A percentile compares a stretch with the other conserved stretches of the same genome.
Evolutionary conservation across 2,113 vertebrate genomes (phyloP).

Genomic region (Uria aalge): DNA sequence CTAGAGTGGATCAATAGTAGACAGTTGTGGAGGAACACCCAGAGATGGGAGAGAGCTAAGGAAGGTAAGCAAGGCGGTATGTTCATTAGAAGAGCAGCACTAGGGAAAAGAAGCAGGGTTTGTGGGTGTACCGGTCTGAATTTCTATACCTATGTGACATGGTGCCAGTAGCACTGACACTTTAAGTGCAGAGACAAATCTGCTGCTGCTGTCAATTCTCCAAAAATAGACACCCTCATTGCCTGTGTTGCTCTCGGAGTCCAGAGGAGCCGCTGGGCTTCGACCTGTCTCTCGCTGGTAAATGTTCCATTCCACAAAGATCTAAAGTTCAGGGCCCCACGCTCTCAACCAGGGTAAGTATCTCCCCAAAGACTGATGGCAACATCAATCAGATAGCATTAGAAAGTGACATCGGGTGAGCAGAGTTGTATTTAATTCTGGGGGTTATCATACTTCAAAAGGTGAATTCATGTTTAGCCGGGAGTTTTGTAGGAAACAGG

Average conservation of each 20-base stretch:
- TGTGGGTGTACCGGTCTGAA: background rate
- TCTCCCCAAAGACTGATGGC: background rate
- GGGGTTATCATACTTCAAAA: background rate
- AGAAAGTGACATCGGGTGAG: background rate
- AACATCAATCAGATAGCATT: fast-evolving
- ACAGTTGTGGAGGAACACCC: background rate
- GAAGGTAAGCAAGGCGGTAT: background rate
- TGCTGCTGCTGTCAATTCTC: background rate
- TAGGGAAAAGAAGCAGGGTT: background rate
- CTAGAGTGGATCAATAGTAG: background rate
- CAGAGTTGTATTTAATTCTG: background rate
- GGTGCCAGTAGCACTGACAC: background rate
- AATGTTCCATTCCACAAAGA: background rate
- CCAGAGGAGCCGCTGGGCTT: background rate
- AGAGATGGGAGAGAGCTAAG: background rate
- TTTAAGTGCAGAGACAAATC: background rate
- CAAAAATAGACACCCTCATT: background rate
- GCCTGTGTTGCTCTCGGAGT: background rate
- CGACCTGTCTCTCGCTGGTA: fast-evolving
- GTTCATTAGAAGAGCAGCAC: background rate
- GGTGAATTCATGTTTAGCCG: background rate
- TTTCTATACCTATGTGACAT: background rate
- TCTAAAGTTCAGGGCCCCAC: background rate
- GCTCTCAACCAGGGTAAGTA: background rate
- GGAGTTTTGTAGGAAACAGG: background rate